phyloP scores from a whole-genome alignment of 1,140 invertebrate genomes.

The Drosophila rhopaloa region DNA sequence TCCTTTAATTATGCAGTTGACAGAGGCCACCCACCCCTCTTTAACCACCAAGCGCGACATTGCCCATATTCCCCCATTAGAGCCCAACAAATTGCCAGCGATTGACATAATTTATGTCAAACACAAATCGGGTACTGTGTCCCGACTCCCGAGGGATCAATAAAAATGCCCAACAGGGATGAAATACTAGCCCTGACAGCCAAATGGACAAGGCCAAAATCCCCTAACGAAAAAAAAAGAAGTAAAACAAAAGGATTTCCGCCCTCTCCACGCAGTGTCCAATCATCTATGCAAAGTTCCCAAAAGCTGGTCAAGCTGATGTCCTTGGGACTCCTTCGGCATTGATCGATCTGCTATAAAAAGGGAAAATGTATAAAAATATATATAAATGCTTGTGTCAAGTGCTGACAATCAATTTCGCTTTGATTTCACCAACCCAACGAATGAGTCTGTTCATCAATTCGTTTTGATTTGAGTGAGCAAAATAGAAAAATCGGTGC shows the following conservation, averaged over 20 bases:
- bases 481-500: constrained; percentile 21
- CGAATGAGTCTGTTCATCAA: constrained; percentile 41
- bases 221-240: constrained; percentile 39
- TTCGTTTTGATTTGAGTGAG: constrained; percentile 34
- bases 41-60: constrained; percentile 2
- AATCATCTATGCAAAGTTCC: constrained; percentile 71
- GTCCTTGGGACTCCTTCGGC: constrained; percentile 49
- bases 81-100: constrained; percentile 68
- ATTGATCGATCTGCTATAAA: constrained; percentile 59
- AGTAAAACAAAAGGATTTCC: constrained; percentile 53
- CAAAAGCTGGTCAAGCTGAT: constrained; percentile 14
- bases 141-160: constrained; percentile 60
- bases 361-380: constrained; percentile 31
- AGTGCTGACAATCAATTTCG: constrained; percentile 51
- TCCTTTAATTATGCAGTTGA: constrained; percentile 69
- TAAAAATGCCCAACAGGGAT: constrained; percentile 49
- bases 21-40: constrained; percentile 29
- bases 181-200: constrained; percentile 30
- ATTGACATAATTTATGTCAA: constrained; percentile 79
- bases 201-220: constrained; percentile 67
- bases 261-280: constrained; percentile 21
- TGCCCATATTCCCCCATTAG: constrained; percentile 47
- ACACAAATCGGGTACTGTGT: constrained; percentile 37
- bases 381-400: constrained; percentile 35
- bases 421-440: constrained; percentile 37